Base-by-base conservation (phyloP, 2,888 invertebrate species). In the Taenaris catops region DNA sequence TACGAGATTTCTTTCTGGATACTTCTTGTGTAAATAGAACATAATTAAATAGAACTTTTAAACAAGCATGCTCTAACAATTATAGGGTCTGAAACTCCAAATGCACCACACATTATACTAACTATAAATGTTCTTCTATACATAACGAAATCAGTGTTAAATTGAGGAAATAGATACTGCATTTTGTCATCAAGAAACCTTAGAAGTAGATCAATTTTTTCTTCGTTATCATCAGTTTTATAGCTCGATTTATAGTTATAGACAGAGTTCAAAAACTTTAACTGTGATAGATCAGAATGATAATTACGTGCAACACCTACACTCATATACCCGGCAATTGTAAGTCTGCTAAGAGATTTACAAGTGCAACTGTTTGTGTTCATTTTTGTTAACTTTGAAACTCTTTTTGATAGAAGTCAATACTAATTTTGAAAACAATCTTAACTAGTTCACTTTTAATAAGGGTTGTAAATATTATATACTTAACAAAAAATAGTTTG, bases 91-190 rank as follows among this genome's bases (percentile, higher is more conserved):
- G 28, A 33, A 7, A 17, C 35, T n/a, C 17, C 24, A 28, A 49
- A 57, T n/a, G 51, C 47, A 20, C 39, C 48, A 28, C 53, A 57
- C 57, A 65, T 60, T 8, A 60, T 43, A 33, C 49, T 52, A n/a
- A n/a, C n/a, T 7, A 65, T 63, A 14, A 63, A 40, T n/a, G 52
- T 55, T 48, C 61, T 55, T 36, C 64, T 54, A 23, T 64, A 63
- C 1, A 52, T 47, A 20, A 64, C 44, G 32, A 64, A 54, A 6
- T 34, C 48, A 4, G 39, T 27, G 19, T 35, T 33, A 4, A 36
- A 34, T 3, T 42, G 8, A 9, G 41, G 28, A 14, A 38, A 41
- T n/a, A 55, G 32, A 3, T 29, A 20, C 3, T 33, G 6, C 31
- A 39, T 49, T 34, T 50, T 44, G 25, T 62, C 40, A 2, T 49